Conservation (phyloP, 2,113 vertebrate species). For the Paracanthobrama guichenoti region DNA sequence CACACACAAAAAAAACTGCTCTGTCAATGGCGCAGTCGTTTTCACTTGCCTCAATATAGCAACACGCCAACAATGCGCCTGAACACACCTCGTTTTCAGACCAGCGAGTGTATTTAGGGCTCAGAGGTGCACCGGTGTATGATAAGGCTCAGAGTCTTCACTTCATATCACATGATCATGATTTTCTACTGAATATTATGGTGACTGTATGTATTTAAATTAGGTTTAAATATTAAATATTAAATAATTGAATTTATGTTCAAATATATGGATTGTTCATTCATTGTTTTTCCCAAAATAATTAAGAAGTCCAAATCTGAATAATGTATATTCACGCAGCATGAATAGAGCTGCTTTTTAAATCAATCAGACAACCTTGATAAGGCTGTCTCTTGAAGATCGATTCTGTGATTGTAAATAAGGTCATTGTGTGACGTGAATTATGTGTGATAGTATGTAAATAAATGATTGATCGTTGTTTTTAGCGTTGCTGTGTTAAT, state of each 20-base stretch:
- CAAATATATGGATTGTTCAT: neutral
- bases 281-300: neutral
- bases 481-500: neutral
- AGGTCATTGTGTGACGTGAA: neutral
- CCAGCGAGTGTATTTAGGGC: too few species aligned
- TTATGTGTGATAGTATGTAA: neutral
- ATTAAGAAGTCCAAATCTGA: neutral
- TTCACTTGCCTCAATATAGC: too few species aligned
- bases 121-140: too few species aligned
- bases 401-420: neutral
- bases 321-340: neutral
- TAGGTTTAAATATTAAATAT: neutral
- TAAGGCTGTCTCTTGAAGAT: neutral
- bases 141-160: neutral
- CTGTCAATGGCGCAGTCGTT: too few species aligned
- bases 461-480: neutral
- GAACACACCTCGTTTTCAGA: too few species aligned
- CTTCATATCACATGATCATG: neutral
- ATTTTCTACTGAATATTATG: neutral
- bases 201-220: neutral
- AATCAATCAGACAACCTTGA: neutral
- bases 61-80: too few species aligned
- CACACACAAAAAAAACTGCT: too few species aligned
- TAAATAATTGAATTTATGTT: neutral
- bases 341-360: neutral